phyloP scores from a whole-genome alignment of 2,888 invertebrate genomes.

The Suillia variegata region DNA sequence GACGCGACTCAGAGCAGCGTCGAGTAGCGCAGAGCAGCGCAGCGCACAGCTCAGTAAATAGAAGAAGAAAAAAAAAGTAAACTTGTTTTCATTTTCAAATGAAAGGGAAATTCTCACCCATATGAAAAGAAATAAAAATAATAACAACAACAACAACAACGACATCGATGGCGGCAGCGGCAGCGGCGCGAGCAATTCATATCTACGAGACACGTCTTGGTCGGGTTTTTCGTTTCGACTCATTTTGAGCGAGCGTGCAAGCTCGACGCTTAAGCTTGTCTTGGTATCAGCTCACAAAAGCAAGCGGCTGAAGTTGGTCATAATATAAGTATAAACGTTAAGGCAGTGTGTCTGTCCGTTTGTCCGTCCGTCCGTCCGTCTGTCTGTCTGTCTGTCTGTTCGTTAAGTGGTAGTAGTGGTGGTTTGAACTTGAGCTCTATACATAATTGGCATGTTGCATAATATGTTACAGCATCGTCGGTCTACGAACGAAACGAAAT shows the following conservation, averaged over 20 bases:
- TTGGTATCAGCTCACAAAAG: too few species aligned
- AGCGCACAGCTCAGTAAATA: conserved; percentile 12
- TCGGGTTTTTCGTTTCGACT: conserved; percentile 3
- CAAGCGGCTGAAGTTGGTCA: conserved; percentile 17
- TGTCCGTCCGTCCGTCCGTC: too few species aligned
- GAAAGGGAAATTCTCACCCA: conserved; percentile 56
- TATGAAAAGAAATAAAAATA: conserved; percentile 32
- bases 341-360: too few species aligned
- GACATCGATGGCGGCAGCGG: not conserved
- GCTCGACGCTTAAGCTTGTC: not conserved
- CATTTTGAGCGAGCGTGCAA: not conserved
- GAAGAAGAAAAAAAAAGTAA: conserved; percentile 47
- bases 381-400: too few species aligned
- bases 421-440: conserved; percentile 44
- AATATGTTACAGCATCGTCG: conserved; percentile 57
- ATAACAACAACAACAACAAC: conserved; percentile 8
- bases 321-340: conserved; percentile 35
- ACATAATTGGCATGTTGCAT: conserved; percentile 43
- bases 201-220: not conserved
- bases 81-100: conserved; percentile 56
- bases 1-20: too few species aligned
- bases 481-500: too few species aligned
- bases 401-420: conserved; percentile 25
- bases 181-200: conserved; percentile 1
- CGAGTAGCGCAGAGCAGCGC: not conserved